These are phyloP conservation scores for Empidonax traillii DNA, from an alignment of 2,113 vertebrate genomes.

Conservation along the genomic window DNA sequence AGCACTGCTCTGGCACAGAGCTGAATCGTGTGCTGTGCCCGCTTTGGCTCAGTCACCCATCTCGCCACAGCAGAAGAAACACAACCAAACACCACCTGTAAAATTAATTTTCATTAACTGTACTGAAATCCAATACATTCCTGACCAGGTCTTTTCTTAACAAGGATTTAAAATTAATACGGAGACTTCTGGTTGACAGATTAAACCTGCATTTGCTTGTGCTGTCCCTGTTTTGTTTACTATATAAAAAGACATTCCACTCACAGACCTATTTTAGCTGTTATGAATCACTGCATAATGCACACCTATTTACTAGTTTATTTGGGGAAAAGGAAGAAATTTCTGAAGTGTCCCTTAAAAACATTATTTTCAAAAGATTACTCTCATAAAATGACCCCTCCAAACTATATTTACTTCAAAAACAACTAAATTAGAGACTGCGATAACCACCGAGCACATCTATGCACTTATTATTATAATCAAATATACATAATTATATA, in stretches of 20 bases:
- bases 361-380: slow-evolving; percentile 5
- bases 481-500: slow-evolving; percentile 65
- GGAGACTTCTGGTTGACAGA: not conserved
- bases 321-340: not conserved
- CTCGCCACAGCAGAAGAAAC: slow-evolving; percentile 57
- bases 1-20: slow-evolving; percentile 42
- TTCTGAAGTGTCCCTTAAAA: not conserved
- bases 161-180: not conserved
- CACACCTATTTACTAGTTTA: slow-evolving; percentile 18
- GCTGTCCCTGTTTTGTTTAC: slow-evolving; percentile 2
- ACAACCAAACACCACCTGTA: slow-evolving; percentile 60
- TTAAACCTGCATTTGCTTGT: not conserved
- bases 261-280: not conserved
- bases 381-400: not conserved
- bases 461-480: slow-evolving; percentile 69
- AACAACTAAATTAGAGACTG: slow-evolving; percentile 54
- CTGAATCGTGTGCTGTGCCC: not conserved
- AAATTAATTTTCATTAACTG: slow-evolving; percentile 44
- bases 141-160: not conserved
- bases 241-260: not conserved
- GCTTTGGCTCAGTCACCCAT: slow-evolving; percentile 57
- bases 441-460: slow-evolving; percentile 64
- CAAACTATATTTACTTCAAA: slow-evolving; percentile 65
- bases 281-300: not conserved
- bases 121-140: not conserved